These are phyloP conservation scores for Melopsittacus undulatus DNA, from an alignment of 2,797 vertebrate species.

Conservation along the genomic window DNA sequence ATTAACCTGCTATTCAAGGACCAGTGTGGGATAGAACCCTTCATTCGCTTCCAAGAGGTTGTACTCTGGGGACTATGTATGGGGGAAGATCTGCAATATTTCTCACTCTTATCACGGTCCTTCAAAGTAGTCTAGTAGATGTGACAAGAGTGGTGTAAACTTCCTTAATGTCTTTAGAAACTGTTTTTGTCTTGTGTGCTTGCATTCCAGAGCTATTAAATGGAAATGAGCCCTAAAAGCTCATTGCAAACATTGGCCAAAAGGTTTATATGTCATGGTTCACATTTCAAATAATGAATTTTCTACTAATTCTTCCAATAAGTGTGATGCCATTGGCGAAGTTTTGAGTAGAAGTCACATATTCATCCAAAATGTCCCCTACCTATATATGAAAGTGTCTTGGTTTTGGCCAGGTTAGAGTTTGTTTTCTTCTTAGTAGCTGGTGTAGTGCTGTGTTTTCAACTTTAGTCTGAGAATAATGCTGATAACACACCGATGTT, in stretches of 20 bases:
- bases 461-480: neutral
- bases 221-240: neutral
- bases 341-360: neutral
- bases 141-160: neutral
- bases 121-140: neutral
- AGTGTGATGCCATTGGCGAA: neutral
- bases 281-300: neutral
- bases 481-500: neutral
- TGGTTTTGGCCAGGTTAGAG: neutral
- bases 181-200: neutral
- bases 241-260: neutral
- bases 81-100: neutral
- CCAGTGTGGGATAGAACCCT: neutral
- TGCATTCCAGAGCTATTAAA: neutral
- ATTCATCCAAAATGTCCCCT: neutral
- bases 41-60: neutral
- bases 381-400: neutral
- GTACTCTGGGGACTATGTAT: neutral
- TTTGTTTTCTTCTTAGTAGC: neutral
- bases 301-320: neutral
- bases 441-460: neutral
- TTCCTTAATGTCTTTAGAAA: neutral
- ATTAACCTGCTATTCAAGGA: neutral
- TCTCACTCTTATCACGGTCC: neutral
- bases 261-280: neutral